Evolutionary conservation across 2,888 invertebrate genomes (phyloP), one percentile per base, ranked within the genome.

Genomic region (Tribolium freemani): DNA sequence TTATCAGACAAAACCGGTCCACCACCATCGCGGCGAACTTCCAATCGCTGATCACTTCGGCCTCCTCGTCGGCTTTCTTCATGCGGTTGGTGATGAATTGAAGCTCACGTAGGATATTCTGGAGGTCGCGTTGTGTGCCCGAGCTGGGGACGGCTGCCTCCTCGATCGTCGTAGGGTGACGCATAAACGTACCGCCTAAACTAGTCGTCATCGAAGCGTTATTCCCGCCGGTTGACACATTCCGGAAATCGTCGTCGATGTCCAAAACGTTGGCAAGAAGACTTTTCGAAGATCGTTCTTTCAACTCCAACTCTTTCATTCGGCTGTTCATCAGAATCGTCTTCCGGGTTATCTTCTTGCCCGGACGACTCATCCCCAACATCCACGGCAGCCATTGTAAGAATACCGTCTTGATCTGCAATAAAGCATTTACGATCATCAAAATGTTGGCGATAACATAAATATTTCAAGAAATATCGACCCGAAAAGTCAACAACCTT

Each of bases 11-110:
- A 88, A 97, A 94, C 89, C 94, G 93, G 89, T 98, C 98, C 86
- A 98, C 96, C 86, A 98, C 98, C 96, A 98, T 97, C 78, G 97
- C 98, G 70, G 98, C 98, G 87, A 98, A 98, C 87, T 97, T 97
- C 98, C 98, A 98, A 87, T 98, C 98, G 88, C 94, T 96, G 82
- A 96, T 96, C 79, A 96, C 90, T 86, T 97, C 97, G 70, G 94
- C 93, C 84, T 96, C 96, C 83, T 96, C 96, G 84, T 98, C 98
- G 68, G 96, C 94, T 87, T 96, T 96, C 87, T 94, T 94, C 94
- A 98, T 96, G 83, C 96, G 92, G 80, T 93, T 92, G 46, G 98
- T 98, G 85, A 98, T 97, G 88, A 96, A 97, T 88, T 96, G 96
- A 80, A 98, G 89, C 88, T 98, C 98, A 80, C 94, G 92, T 78